phyloP scores from a whole-genome alignment of 2,113 vertebrate genomes.

The Gallinago media region DNA sequence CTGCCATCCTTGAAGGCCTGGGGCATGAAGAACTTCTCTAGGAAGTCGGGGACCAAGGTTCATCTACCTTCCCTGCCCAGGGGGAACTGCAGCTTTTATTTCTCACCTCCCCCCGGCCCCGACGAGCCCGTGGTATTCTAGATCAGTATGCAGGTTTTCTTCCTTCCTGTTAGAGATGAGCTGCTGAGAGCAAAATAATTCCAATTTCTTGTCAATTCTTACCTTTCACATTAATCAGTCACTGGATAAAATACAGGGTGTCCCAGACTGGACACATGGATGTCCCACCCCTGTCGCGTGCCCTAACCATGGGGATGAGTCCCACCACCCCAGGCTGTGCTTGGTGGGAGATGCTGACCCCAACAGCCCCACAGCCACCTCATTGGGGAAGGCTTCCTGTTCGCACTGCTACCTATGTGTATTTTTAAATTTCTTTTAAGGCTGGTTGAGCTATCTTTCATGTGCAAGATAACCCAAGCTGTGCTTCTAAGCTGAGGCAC shows the following conservation, averaged over 20 bases:
- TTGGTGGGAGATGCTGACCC: not conserved
- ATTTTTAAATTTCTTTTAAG: not conserved
- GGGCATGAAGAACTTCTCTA: not conserved
- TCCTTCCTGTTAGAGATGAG: not conserved
- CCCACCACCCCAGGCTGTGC: not conserved
- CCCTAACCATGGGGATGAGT: not conserved
- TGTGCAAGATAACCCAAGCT: not conserved
- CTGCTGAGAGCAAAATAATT: not conserved
- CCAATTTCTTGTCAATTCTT: not conserved
- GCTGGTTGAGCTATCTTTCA: not conserved
- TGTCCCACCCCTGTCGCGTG: not conserved
- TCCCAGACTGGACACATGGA: rapidly evolving
- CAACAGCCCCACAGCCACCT: not conserved
- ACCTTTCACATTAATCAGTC: not conserved
- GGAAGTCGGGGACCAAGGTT: not conserved
- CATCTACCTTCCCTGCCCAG: not conserved
- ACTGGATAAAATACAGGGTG: not conserved
- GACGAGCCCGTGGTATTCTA: rapidly evolving
- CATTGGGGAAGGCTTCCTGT: not conserved
- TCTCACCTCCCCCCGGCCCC: not conserved
- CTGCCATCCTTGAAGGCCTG: not conserved
- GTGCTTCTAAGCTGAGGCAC: not conserved
- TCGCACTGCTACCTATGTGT: not conserved
- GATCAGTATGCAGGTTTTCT: not conserved
- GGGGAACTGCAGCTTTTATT: not conserved